phyloP scores from a whole-genome alignment of 1,140 invertebrate genomes.

The Laodelphax striatellus region DNA sequence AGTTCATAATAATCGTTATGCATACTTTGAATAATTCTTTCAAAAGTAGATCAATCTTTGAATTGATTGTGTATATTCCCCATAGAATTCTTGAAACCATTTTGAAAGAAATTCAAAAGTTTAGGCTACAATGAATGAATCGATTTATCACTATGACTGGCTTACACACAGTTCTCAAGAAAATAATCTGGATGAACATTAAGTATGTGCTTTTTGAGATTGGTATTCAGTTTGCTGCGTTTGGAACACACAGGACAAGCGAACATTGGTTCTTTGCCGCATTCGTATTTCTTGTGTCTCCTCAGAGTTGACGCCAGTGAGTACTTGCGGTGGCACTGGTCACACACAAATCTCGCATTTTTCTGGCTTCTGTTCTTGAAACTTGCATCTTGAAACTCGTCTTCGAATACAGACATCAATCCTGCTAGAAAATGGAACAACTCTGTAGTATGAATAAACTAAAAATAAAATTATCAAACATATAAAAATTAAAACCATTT shows the following conservation, averaged over 20 bases:
- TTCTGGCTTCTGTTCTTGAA: background rate
- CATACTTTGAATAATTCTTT: too few relatives aligned
- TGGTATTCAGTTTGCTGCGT: conserved; percentile 35
- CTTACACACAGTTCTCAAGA: too few relatives aligned
- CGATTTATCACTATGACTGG: too few relatives aligned
- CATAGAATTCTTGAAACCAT: too few relatives aligned
- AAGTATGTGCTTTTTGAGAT: conserved; percentile 32
- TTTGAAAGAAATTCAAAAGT: too few relatives aligned
- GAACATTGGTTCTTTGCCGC: conserved; percentile 51
- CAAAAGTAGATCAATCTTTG: too few relatives aligned
- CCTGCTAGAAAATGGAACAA: background rate
- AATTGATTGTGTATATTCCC: too few relatives aligned
- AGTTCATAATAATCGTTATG: too few relatives aligned
- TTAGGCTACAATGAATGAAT: too few relatives aligned
- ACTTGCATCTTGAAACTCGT: background rate
- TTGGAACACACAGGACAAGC: conserved; percentile 39
- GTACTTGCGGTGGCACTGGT: conserved; percentile 10
- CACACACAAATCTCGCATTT: background rate
- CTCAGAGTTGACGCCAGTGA: conserved; percentile 15
- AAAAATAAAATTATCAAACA: background rate
- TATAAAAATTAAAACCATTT: background rate
- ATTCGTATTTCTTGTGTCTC: conserved; percentile 52
- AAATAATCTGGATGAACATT: background rate
- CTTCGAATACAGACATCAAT: background rate
- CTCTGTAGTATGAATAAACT: background rate